Evolutionary conservation across 2,888 invertebrate genomes (phyloP), one percentile per base, ranked within the genome.

Genomic region (Dugesia japonica): DNA sequence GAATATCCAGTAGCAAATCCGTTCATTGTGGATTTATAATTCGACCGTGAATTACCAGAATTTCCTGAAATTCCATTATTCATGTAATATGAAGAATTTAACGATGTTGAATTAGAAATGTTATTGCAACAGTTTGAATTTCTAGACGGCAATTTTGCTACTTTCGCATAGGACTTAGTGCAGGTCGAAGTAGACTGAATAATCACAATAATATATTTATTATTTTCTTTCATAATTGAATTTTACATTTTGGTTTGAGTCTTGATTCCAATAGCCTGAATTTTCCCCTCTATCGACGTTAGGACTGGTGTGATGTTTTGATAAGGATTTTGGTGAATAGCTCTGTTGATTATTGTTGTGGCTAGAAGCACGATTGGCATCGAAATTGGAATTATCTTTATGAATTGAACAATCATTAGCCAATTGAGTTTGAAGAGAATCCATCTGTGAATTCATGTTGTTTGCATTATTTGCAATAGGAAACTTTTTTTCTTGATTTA

Each of bases 301-400:
- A 23, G 56, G 56, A 56, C 56, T 56, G 17, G 56, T 4, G n/a
- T 56, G 56, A 20, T 56, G 56, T 23, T 56, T 56, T 56, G 56
- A 56, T 23, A 56, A 56, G 17, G 56, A 56, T 56, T 56, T 56
- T 23, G 56, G 56, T 23, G 56, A 56, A 23, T 56, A 56, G 56
- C 23, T 13, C n/a, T 56, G 56, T n/a, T 56, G 56, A 56, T 56
- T 56, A 56, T 23, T 56, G n/a, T 56, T 56, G 56, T n/a, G 56
- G 20, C 20, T 56, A 23, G 56, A 56, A n/a, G 17, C 56, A 20
- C 56, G 56, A 23, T n/a, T 56, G 56, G 56, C n/a, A n/a, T 56
- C 56, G 56, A 56, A 56, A 56, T 56, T 56, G 23, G 56, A 56
- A 56, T 7, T 56, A n/a, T 56, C 56, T 56, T 56, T 56, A n/a